Base-by-base conservation (phyloP, 2,888 invertebrate genomes). In the Amorpha juglandis region DNA sequence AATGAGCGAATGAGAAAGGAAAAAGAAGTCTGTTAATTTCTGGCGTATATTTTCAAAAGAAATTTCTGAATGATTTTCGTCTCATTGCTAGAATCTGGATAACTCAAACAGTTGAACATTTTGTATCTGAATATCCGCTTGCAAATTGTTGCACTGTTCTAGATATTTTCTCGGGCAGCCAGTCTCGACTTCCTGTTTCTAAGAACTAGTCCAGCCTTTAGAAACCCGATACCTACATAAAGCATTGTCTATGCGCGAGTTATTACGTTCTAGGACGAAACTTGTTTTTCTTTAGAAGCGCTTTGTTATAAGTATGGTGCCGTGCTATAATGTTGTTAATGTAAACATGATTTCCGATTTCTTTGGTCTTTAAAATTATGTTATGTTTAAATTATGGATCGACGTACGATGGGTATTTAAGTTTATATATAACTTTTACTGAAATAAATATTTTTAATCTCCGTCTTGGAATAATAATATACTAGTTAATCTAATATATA, bases 321-420 rank as follows among this genome's bases (percentile, higher is more conserved):
- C n/a, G 16, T 55, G 35, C 9, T 55, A 38, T 35, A 35, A 42
- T 42, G 19, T 58, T 42, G 35, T 19, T 19, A 58, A 42, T 21
- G 38, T 55, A 42, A 58, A 58, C 19, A 58, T 19, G 1, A 19
- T 4, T 2, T 33, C 8, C n/a, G n/a, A 33, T 33, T 53, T 35
- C 35, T 53, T 35, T 53, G 33, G 33, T 53, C 7, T 33, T 63
- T 63, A 21, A 50, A 63, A 63, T 38, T 52, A 42, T 63, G 42
- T 63, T n/a, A 38, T 38, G 21, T 63, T 51, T 51, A 42, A 63
- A 35, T 47, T 27, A 33, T n/a, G n/a, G 53, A 53, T 33, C 53
- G 53, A 33, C 53, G 35, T 33, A n/a, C 33, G 45, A 45, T 45
- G 3, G 4, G 14, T 45, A 45, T 45, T 42, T 12, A 38, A 7